Conservation (phyloP, 2,797 vertebrate species). For the Sarcoramphus papa region DNA sequence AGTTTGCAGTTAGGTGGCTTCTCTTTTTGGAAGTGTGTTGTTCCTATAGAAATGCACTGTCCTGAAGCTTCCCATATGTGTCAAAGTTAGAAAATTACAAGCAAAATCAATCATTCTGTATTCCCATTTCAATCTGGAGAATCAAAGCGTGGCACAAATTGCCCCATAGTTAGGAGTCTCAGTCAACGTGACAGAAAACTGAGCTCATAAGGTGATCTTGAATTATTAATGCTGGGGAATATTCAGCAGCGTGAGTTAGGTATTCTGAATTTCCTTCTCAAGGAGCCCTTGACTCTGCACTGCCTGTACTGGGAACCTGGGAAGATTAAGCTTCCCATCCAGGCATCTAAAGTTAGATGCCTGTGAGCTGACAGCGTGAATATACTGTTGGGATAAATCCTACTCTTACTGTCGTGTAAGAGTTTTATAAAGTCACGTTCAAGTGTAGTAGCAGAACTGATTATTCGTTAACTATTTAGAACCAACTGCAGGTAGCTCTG, state of each 20-base stretch:
- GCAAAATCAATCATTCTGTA: neutral
- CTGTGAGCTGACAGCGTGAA: neutral
- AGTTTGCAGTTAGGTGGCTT: neutral
- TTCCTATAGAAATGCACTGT: neutral
- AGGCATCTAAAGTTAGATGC: neutral
- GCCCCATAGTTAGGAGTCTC: neutral
- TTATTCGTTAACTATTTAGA: neutral
- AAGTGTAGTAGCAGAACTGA: neutral
- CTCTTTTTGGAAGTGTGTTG: neutral
- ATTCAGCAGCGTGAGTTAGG: neutral
- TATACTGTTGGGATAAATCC: neutral
- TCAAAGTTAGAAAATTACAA: neutral
- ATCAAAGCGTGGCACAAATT: neutral
- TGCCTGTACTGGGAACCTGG: neutral
- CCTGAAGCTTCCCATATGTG: neutral
- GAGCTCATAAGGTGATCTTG: neutral
- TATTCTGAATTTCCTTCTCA: neutral
- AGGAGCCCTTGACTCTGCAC: neutral
- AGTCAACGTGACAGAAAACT: neutral
- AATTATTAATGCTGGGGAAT: conserved; percentile 5
- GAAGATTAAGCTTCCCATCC: neutral
- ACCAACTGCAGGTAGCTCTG: neutral
- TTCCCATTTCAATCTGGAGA: neutral
- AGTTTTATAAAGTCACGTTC: neutral
- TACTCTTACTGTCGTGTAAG: neutral